Base-by-base conservation (phyloP, 1,140 invertebrate species). In the Drosophila bifasciata region DNA sequence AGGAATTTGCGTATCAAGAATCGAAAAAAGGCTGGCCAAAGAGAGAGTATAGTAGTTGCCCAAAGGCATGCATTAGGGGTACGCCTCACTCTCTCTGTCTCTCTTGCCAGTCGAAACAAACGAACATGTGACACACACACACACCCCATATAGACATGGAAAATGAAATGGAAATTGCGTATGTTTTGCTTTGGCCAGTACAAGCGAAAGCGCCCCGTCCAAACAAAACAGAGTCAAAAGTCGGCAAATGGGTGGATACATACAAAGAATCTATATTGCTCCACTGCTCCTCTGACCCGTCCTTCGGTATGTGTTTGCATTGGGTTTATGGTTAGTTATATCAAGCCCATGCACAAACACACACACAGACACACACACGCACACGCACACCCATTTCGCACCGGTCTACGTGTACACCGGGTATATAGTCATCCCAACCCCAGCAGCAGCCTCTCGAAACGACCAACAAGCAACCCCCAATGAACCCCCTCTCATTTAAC, bases 121-220 rank as follows among this genome's bases (percentile, higher is more conserved):
- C 62, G 59, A 66, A 86, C 80, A 81, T 72, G 81, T 78, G 62
- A 64, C 62, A 77, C 50, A 77, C 45, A 46, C 25, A 73, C 25
- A 62, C 51, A 49, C 15, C 45, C 73, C 57, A 51, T 49, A 6
- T 19, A 45, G 39, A 43, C 56, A 61, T 53, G 45, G 17, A 68
- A 61, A 53, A 45, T 58, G 57, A 85, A 85, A 86, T 88, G 84
- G 74, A 71, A 81, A 85, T 81, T 75, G 81, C 73, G 73, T 85
- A 45, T 81, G 60, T 77, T 80, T 77, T 80, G 28, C 41, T 17
- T 7, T 32, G 56, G 66, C 25, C 48, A 49, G 61, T 76, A 64
- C 68, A 60, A 85, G 70, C 53, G 58, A 76, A 68, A 76, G 69
- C 62, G 53, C 39, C 39, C 32, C 32, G 11, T 13, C 32, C 32